A percentile compares a stretch with the other conserved stretches of the same genome.
These are phyloP conservation scores for Enteromius trimaculatus DNA, from an alignment of 2,797 vertebrate species.

Conservation along the genomic window DNA sequence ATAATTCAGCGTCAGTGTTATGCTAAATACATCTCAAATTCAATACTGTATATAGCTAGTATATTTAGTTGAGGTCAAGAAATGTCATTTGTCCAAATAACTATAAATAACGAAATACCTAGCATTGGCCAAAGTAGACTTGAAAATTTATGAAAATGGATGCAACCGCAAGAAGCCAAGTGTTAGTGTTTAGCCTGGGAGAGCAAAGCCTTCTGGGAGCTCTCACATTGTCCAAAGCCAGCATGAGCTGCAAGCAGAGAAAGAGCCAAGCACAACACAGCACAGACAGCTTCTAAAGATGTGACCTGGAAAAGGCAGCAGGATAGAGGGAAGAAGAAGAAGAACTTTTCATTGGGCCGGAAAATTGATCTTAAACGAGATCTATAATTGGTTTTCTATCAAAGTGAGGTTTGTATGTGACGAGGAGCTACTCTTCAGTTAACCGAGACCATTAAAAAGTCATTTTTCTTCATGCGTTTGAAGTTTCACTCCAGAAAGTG, in stretches of 20 bases:
- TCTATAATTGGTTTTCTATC: neutral
- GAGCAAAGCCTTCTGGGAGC: conserved; percentile 55
- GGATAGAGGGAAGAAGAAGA: conserved; percentile 9
- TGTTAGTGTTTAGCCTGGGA: conserved; percentile 51
- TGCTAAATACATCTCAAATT: neutral
- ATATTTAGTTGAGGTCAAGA: neutral
- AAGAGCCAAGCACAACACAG: conserved; percentile 54
- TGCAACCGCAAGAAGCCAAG: conserved; percentile 48
- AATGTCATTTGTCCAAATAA: conserved; percentile 1
- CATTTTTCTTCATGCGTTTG: neutral
- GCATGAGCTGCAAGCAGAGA: conserved; percentile 23
- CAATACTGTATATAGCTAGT: neutral
- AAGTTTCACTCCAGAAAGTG: neutral
- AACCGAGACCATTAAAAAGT: neutral
- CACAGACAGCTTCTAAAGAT: conserved; percentile 36
- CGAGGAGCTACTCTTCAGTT: neutral
- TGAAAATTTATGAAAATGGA: conserved; percentile 53
- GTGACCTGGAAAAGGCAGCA: conserved; percentile 44
- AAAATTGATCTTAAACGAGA: conserved; percentile 30
- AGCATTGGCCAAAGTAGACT: conserved; percentile 34
- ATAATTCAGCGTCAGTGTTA: neutral
- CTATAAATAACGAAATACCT: conserved; percentile 38
- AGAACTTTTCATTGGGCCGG: conserved; percentile 2
- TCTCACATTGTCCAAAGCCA: conserved; percentile 54
- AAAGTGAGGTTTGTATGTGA: neutral